Percentiles rank a stretch among this genome's conserved stretches.
Evolutionary conservation across 2,113 vertebrate species (phyloP).

Genomic region (Dunckerocampus dactyliophorus): DNA sequence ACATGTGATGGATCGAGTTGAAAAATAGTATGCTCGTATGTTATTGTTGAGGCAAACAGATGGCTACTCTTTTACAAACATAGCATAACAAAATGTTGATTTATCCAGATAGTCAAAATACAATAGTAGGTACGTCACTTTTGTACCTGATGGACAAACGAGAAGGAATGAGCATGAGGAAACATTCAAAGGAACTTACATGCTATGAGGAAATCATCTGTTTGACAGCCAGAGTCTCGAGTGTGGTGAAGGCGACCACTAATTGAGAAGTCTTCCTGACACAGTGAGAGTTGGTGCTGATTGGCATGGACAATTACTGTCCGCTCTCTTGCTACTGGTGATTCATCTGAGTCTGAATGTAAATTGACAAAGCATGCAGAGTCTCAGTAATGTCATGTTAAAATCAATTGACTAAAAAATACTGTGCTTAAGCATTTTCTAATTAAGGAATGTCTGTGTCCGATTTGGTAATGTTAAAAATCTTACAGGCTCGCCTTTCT

Average conservation of each 20-base stretch:
- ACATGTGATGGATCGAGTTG: background rate
- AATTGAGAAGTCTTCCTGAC: slow-evolving; percentile 75
- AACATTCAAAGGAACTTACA: slow-evolving; percentile 57
- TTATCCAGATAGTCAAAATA: background rate
- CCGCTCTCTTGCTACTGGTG: slow-evolving; percentile 93
- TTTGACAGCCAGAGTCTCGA: slow-evolving; percentile 96
- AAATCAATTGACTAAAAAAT: slow-evolving; percentile 10
- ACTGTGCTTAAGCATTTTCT: background rate
- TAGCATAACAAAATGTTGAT: slow-evolving; percentile 3
- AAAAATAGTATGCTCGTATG: slow-evolving; percentile 1
- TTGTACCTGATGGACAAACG: slow-evolving; percentile 16
- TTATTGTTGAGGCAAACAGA: slow-evolving; percentile 9
- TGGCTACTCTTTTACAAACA: slow-evolving; percentile 12
- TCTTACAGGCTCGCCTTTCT: background rate
- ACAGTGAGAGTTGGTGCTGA: slow-evolving; percentile 79
- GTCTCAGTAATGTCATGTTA: slow-evolving; percentile 27
- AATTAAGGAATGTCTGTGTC: background rate
- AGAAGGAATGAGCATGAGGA: slow-evolving; percentile 13
- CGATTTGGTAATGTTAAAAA: background rate
- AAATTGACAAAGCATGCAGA: slow-evolving; percentile 47
- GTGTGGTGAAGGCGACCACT: slow-evolving; percentile 84
- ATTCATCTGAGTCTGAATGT: slow-evolving; percentile 91
- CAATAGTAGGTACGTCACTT: background rate
- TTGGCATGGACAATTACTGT: slow-evolving; percentile 92
- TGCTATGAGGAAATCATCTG: slow-evolving; percentile 91